Percentiles rank a stretch among this genome's conserved stretches.
These are phyloP conservation scores for Melanaphis sacchari DNA, from an alignment of 1,140 invertebrate genomes.

Conservation along the genomic window DNA sequence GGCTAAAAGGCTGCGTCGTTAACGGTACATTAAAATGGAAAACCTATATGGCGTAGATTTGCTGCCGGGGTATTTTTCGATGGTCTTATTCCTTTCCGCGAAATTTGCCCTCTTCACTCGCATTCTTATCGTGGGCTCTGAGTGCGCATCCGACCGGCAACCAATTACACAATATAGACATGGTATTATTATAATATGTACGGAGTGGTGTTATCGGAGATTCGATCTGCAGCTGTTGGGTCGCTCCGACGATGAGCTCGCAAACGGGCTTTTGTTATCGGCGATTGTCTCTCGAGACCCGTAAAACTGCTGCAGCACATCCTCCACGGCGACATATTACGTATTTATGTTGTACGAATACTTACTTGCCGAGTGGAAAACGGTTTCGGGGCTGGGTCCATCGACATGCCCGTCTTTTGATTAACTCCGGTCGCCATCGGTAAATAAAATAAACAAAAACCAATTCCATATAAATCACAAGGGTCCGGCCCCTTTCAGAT, in stretches of 20 bases:
- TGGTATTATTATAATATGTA: not conserved
- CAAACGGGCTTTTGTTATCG: slow-evolving; percentile 30
- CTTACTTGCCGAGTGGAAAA: not conserved
- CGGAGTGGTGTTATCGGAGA: not conserved
- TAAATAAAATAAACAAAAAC: slow-evolving; percentile 32
- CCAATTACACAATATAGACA: slow-evolving; percentile 10
- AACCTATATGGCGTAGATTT: not conserved
- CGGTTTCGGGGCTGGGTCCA: not conserved
- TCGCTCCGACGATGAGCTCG: not conserved
- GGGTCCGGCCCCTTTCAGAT: slow-evolving; percentile 8
- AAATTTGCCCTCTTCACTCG: not conserved
- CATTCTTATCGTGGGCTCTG: not conserved
- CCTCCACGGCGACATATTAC: slow-evolving; percentile 3
- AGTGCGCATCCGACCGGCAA: not conserved
- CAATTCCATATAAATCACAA: slow-evolving; percentile 47
- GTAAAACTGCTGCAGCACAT: slow-evolving; percentile 6
- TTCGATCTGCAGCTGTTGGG: not conserved
- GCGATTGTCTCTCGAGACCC: slow-evolving; percentile 34
- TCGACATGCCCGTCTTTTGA: slow-evolving; percentile 28
- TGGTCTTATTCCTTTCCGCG: not conserved
- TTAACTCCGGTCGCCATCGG: slow-evolving; percentile 4
- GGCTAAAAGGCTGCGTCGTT: not conserved
- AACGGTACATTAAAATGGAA: not conserved
- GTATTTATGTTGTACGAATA: not conserved
- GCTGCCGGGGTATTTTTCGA: not conserved